Evolutionary conservation across 2,888 invertebrate species (phyloP).

Genomic region (Patella caerulea): DNA sequence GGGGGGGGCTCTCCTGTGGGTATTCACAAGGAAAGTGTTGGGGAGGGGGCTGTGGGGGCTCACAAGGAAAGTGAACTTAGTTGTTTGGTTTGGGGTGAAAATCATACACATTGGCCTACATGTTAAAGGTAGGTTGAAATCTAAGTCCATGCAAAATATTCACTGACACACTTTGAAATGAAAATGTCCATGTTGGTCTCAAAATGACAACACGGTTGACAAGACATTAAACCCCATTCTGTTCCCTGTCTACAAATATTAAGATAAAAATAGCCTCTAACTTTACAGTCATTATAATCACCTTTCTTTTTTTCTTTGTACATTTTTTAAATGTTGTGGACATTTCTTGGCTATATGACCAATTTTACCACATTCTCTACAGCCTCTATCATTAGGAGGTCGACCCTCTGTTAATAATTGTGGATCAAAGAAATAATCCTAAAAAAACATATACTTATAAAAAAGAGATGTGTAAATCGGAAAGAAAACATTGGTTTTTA

Average conservation of each 20-base stretch:
- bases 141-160: neutral
- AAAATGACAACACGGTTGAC: too few relatives aligned
- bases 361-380: slow-evolving; percentile 75
- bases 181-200: too few relatives aligned
- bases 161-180: neutral
- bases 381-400: slow-evolving; percentile 75
- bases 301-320: slow-evolving; percentile 52
- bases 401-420: slow-evolving; percentile 66
- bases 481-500: too few relatives aligned
- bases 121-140: too few relatives aligned
- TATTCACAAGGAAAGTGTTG: neutral
- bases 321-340: slow-evolving; percentile 37
- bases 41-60: neutral
- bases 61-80: neutral
- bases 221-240: too few relatives aligned
- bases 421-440: slow-evolving; percentile 72
- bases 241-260: too few relatives aligned
- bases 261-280: too few relatives aligned
- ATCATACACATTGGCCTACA: too few relatives aligned
- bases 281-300: slow-evolving; percentile 10
- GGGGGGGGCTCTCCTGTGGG: neutral
- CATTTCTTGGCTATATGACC: slow-evolving; percentile 75
- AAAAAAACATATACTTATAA: slow-evolving; percentile 27
- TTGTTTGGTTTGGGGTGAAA: too few relatives aligned
- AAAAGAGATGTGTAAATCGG: too few relatives aligned